phyloP scores from a whole-genome alignment of 2,888 invertebrate genomes.

The Drosophila seclusa region DNA sequence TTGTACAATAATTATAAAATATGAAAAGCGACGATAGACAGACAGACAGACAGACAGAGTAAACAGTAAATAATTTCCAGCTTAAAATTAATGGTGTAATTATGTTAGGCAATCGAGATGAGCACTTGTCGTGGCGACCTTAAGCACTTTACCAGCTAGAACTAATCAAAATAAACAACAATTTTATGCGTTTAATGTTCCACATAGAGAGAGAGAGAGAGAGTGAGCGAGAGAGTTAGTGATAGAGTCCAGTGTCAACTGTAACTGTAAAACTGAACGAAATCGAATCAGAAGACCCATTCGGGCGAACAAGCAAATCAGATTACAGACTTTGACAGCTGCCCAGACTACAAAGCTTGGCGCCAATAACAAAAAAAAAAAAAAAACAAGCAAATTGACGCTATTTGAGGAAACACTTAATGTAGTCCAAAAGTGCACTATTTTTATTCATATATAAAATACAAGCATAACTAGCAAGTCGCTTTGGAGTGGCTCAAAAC shows the following conservation, averaged over 20 bases:
- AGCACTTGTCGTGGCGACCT: conserved; percentile 16
- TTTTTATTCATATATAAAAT: conserved; percentile 1
- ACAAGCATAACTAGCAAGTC: background rate
- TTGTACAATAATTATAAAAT: conserved; percentile 66
- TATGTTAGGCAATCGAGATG: conserved; percentile 21
- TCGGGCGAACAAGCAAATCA: conserved; percentile 38
- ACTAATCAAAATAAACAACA: conserved; percentile 3
- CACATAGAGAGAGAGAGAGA: conserved; percentile 12
- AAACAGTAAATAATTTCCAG: conserved; percentile 24
- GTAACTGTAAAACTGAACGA: conserved; percentile 49
- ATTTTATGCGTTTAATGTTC: conserved; percentile 37
- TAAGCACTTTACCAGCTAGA: background rate
- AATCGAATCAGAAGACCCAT: conserved; percentile 52
- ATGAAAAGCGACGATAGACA: conserved; percentile 52
- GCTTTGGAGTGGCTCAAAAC: background rate
- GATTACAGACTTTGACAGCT: conserved; percentile 23
- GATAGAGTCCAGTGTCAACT: conserved; percentile 22
- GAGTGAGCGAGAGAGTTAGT: background rate
- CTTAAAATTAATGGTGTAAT: conserved; percentile 40
- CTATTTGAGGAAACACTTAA: conserved; percentile 35
- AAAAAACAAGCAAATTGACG: conserved; percentile 52
- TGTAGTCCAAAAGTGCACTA: background rate
- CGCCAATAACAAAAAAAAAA: conserved; percentile 66
- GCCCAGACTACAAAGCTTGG: conserved; percentile 35
- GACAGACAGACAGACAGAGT: conserved; percentile 20